These are phyloP conservation scores for Electrona antarctica DNA, from an alignment of 2,113 vertebrate genomes.

Conservation along the genomic window DNA sequence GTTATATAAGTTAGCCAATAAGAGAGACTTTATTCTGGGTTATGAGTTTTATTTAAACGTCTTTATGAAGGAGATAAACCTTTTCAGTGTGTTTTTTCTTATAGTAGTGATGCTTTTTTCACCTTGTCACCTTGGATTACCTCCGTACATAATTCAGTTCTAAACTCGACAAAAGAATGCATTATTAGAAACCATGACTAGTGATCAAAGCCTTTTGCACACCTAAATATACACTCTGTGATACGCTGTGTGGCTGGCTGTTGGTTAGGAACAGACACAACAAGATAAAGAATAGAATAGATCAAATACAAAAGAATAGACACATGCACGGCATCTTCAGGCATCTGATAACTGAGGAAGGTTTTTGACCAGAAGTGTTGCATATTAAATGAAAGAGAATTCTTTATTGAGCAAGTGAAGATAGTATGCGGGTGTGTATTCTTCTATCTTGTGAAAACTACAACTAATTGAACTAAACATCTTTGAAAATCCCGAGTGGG, in stretches of 20 bases:
- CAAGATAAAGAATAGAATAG: conserved; percentile 6
- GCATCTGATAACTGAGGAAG: too few species aligned
- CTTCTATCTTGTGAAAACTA: too few species aligned
- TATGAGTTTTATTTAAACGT: background rate
- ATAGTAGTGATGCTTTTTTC: conserved; percentile 12
- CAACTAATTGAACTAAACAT: too few species aligned
- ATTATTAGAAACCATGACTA: conserved; percentile 2
- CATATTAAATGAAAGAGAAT: too few species aligned
- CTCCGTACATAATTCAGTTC: conserved; percentile 54
- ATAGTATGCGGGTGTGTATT: too few species aligned
- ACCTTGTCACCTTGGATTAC: conserved; percentile 14
- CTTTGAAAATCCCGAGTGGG: too few species aligned
- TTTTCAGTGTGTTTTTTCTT: background rate
- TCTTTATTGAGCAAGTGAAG: too few species aligned
- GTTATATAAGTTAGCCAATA: conserved; percentile 9
- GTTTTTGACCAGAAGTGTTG: too few species aligned
- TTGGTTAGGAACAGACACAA: conserved; percentile 30
- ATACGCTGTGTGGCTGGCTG: conserved; percentile 11
- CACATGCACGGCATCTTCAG: too few species aligned
- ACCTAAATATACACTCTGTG: too few species aligned
- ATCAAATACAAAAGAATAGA: too few species aligned
- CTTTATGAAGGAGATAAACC: background rate
- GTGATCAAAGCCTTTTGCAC: too few species aligned
- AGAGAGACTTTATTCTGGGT: background rate
- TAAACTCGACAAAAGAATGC: conserved; percentile 9